phyloP scores from a whole-genome alignment of 2,113 vertebrate genomes.

The Corythornis madagascariensis region DNA sequence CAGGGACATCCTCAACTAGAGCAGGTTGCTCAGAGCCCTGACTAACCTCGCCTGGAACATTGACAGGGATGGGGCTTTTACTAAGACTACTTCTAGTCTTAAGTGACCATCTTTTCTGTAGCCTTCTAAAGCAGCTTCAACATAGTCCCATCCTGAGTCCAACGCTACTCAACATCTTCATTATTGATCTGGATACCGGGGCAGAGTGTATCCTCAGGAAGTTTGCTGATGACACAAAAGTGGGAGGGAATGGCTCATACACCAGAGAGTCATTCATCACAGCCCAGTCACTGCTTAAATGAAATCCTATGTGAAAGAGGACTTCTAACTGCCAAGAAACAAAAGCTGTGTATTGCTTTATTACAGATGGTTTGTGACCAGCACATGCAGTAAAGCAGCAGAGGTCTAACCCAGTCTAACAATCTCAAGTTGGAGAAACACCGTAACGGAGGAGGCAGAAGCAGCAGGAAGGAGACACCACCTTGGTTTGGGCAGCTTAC shows the following conservation, averaged over 20 bases:
- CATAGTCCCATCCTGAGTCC: neutral
- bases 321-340: neutral
- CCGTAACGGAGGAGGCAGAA: neutral
- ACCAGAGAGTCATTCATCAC: neutral
- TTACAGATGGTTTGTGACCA: neutral
- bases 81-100: too few relatives aligned
- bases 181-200: neutral
- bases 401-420: neutral
- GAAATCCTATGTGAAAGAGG: neutral
- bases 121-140: too few relatives aligned
- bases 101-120: too few relatives aligned
- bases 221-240: neutral
- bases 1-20: too few relatives aligned
- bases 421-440: neutral
- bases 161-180: neutral
- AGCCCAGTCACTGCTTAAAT: neutral
- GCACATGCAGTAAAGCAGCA: neutral
- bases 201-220: neutral
- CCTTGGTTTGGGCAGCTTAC: neutral
- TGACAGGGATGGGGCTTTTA: too few relatives aligned
- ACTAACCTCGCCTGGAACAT: too few relatives aligned
- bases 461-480: neutral
- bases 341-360: neutral
- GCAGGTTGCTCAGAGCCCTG: too few relatives aligned
- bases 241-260: neutral